Evolutionary conservation across 2,888 invertebrate species (phyloP), one percentile per base, ranked within the genome.

Genomic region (Ichneumon xanthorius): DNA sequence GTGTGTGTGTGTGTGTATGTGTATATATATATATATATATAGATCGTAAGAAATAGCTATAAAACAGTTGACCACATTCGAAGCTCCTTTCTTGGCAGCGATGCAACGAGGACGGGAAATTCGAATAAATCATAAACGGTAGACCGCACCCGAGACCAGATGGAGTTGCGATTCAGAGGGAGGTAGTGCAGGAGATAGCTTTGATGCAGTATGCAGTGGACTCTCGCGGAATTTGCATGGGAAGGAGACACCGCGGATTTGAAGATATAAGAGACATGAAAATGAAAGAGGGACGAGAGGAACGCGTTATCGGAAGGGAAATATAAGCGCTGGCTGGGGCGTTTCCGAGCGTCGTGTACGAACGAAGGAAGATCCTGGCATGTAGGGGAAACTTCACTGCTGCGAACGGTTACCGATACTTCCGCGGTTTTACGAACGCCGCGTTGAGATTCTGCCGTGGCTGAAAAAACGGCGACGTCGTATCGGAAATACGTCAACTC

Each of bases 51-150:
- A 48, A 48, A 55, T 22, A 19, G 22, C 19, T 22, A 58, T 58
- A 58, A 58, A 58, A 58, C 58, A 22, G 26, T 58, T 58, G 58
- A 58, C 58, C 58, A 58, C 58, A 26, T 58, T 22, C 22, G 58
- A 26, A 58, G 26, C 58, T 58, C 58, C 26, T 58, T 58, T 26
- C 58, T 48, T 63, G 75, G 75, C 61, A 61, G 26, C 58, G 73
- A 45, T 58, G 84, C 71, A 80, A 72, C 75, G 79, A 9, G 68
- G 55, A 67, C 70, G 11, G 50, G 77, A 77, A 77, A 80, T 75
- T 80, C 72, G 77, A 86, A 84, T 80, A 83, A 84, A 86, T 86
- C 84, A 77, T 73, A 80, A 84, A 86, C 68, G 80, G 68, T 81
- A 81, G 77, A 75, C 72, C 81, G 81, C 84, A 63, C 78, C 58